Percentiles rank a stretch among this genome's conserved stretches.
Conservation (phyloP, 2,797 vertebrate genomes). For the Phrynocephalus guinanensis region DNA sequence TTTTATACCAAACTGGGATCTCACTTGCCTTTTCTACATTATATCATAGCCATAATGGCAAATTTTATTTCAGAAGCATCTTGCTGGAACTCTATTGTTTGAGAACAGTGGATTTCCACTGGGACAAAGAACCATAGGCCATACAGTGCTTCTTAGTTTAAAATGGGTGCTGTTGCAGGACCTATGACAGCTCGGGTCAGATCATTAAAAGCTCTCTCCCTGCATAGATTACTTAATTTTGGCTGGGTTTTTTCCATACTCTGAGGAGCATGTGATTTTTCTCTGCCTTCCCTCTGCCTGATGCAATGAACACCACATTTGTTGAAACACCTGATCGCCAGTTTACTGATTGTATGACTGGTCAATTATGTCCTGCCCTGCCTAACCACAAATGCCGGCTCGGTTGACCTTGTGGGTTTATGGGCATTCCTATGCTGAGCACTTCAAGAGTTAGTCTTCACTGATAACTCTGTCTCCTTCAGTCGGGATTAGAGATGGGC, state of each 20-base stretch:
- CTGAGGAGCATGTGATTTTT: slow-evolving; percentile 35
- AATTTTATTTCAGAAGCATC: slow-evolving; percentile 2
- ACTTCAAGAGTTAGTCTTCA: slow-evolving; percentile 59
- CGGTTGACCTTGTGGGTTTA: slow-evolving; percentile 61
- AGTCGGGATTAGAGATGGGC: no score
- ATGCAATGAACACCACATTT: slow-evolving; percentile 60
- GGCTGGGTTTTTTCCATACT: slow-evolving; percentile 32
- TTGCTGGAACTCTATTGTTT: neutral
- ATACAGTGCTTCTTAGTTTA: neutral
- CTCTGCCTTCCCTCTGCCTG: slow-evolving; percentile 56
- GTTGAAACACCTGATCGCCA: slow-evolving; percentile 65
- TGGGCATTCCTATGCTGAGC: slow-evolving; percentile 46
- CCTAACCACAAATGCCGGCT: slow-evolving; percentile 55
- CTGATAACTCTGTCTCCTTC: slow-evolving; percentile 59
- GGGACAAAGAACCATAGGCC: neutral
- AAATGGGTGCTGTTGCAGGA: neutral
- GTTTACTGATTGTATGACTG: slow-evolving; percentile 67
- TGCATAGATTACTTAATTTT: slow-evolving; percentile 47
- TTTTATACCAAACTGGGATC: no score
- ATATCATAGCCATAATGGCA: neutral
- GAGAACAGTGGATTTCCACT: neutral
- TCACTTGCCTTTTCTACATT: neutral
- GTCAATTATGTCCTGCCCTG: slow-evolving; percentile 67
- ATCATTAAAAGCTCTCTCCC: slow-evolving; percentile 53
- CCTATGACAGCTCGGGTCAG: slow-evolving; percentile 7